Evolutionary conservation across 1,140 invertebrate genomes (phyloP).

Genomic region (Delia radicum): DNA sequence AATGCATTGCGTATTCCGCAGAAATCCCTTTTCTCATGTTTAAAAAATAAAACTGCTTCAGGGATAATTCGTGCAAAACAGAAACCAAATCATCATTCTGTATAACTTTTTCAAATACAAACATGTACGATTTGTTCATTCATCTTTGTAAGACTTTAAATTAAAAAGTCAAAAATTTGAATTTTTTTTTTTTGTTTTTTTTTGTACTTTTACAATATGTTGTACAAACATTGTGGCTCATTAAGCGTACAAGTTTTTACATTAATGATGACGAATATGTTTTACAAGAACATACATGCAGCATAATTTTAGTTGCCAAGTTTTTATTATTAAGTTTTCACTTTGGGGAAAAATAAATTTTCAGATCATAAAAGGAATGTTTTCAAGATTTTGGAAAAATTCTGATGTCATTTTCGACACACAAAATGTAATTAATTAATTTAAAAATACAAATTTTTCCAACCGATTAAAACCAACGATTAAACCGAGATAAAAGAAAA

Average conservation of each 20-base stretch:
- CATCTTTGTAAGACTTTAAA: no score
- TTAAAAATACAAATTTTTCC: no score
- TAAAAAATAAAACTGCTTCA: background rate
- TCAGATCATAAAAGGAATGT: no score
- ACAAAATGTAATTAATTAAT: no score
- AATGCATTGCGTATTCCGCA: background rate
- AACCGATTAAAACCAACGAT: no score
- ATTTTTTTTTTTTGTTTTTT: no score
- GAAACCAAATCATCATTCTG: background rate
- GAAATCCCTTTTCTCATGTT: background rate
- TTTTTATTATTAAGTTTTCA: background rate
- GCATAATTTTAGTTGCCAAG: background rate
- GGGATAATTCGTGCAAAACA: background rate
- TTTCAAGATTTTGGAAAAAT: no score
- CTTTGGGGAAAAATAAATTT: background rate
- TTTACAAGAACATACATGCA: background rate
- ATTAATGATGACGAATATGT: background rate
- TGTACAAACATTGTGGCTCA: conserved; percentile 1
- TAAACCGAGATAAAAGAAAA: no score
- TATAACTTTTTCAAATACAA: background rate
- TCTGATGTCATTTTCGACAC: no score
- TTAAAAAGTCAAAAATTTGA: no score
- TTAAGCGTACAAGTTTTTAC: background rate
- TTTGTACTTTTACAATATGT: background rate
- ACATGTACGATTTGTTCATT: background rate